Evolutionary conservation across 2,888 invertebrate species (phyloP).

Genomic region (Drosophila borborema): DNA sequence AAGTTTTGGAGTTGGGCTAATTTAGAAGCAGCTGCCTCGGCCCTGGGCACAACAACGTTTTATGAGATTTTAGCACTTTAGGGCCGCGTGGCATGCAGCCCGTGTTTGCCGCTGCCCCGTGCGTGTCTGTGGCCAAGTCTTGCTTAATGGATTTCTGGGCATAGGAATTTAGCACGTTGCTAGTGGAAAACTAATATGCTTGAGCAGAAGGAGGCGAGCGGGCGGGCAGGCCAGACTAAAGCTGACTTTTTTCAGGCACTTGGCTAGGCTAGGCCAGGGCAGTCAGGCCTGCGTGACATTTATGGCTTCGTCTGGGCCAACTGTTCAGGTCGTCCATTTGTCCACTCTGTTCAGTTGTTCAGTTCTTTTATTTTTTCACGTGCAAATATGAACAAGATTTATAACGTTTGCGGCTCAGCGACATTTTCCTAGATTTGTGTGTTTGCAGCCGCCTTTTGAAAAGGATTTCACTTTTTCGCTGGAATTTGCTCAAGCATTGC

Average conservation of each 20-base stretch:
- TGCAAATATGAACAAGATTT: slow-evolving; percentile 78
- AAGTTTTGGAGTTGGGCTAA: slow-evolving; percentile 57
- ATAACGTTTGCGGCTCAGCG: slow-evolving; percentile 62
- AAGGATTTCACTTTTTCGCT: slow-evolving; percentile 79
- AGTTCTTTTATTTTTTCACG: slow-evolving; percentile 54
- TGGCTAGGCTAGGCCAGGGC: neutral
- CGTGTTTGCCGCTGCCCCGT: slow-evolving; percentile 16
- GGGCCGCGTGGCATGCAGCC: slow-evolving; percentile 47
- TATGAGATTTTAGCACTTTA: slow-evolving; percentile 76
- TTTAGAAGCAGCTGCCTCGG: slow-evolving; percentile 67
- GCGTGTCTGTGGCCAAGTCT: slow-evolving; percentile 12
- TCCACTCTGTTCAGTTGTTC: slow-evolving; percentile 21
- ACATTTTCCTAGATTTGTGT: slow-evolving; percentile 66
- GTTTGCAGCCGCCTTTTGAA: slow-evolving; percentile 60
- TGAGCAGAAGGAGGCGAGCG: neutral
- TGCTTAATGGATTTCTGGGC: slow-evolving; percentile 73
- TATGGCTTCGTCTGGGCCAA: slow-evolving; percentile 67
- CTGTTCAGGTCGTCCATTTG: slow-evolving; percentile 24
- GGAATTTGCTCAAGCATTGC: slow-evolving; percentile 52
- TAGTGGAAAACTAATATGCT: slow-evolving; percentile 74
- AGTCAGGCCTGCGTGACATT: slow-evolving; percentile 66
- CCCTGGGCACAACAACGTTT: slow-evolving; percentile 54
- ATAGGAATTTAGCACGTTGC: slow-evolving; percentile 76
- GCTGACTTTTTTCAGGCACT: neutral
- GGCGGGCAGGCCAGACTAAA: slow-evolving; percentile 1